Base-by-base conservation (phyloP, 1,140 invertebrate genomes). In the Carposina sasakii region DNA sequence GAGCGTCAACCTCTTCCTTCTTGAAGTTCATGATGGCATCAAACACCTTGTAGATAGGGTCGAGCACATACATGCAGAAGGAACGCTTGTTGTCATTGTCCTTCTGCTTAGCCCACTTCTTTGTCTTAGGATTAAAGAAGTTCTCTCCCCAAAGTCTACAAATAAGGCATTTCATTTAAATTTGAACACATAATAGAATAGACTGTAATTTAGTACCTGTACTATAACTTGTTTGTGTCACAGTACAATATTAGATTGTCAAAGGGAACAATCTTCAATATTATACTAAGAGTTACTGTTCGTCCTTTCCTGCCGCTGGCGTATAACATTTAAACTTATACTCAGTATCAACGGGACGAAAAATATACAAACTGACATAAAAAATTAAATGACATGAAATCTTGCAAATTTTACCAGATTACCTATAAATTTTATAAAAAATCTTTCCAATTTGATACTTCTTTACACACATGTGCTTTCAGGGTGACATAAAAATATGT, bases 31-130 rank as follows among this genome's bases (percentile, higher is more conserved):
- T 99, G 82, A 99, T 98, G 46, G 92, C 92, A 73, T 98, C 93
- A 81, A 99, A 99, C 36, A 99, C 92, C 89, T 99, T 98, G 90
- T 98, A 99, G 86, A 99, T 99, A 34, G 98, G 98, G 67, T 98
- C 96, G 85, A 99, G 87, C 61, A 99, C 95, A 82, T 99, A 99
- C 92, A 99, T 98, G 76, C 92, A 95, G 90, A 99, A 99, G 1
- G 98, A 98, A 67, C 98, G 91, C 76, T 97, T 97, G 89, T 96
- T 96, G 58, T 96, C 94, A 21, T 86, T 87, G 71, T 94, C 91
- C 87, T 95, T 95, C 71, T 92, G 91, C 79, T 97, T 99, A 17
- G 92, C 88, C 98, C 98, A 99, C 78, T 99, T 99, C 91, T 99
- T 99, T 51, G 96, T 97, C 72, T 94, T 94, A 37, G 93, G 87